A percentile compares a stretch with the other conserved stretches of the same genome.
Evolutionary conservation across 2,888 invertebrate species (phyloP).

Genomic region (Pollenia amentaria): DNA sequence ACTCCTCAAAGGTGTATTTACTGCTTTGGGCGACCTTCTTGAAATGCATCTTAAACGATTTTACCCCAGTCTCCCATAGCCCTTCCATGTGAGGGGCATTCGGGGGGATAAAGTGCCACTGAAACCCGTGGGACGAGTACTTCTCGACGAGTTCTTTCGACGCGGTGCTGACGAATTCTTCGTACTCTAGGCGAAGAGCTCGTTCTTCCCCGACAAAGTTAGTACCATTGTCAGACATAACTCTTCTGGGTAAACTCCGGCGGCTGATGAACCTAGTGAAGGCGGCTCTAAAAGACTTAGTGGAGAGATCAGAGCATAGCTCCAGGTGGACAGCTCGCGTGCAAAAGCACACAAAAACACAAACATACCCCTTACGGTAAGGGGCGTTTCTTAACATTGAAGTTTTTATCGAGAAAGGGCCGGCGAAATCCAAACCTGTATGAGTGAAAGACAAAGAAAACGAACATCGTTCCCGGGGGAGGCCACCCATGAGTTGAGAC

Average conservation of each 20-base stretch:
- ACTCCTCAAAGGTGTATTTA: conserved; percentile 34
- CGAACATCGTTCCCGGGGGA: conserved; percentile 17
- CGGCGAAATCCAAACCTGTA: conserved; percentile 61
- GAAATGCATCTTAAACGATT: conserved; percentile 56
- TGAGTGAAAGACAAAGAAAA: conserved; percentile 37
- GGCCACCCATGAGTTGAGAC: conserved; percentile 57
- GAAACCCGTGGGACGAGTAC: neutral
- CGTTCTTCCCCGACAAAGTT: conserved; percentile 59
- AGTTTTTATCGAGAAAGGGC: conserved; percentile 64
- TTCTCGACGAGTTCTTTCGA: neutral
- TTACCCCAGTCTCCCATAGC: conserved; percentile 56
- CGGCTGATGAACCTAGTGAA: conserved; percentile 58
- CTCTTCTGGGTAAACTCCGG: conserved; percentile 51
- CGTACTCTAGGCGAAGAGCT: neutral
- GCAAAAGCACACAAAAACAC: conserved; percentile 51
- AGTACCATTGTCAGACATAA: conserved; percentile 65
- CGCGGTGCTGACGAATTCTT: neutral
- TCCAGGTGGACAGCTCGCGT: conserved; percentile 61
- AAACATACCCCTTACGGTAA: conserved; percentile 48
- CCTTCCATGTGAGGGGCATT: conserved; percentile 66
- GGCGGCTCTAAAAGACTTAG: conserved; percentile 46
- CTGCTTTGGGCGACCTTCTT: conserved; percentile 16
- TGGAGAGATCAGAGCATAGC: conserved; percentile 48
- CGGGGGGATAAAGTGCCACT: conserved; percentile 57
- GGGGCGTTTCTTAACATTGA: conserved; percentile 23